Percentiles rank a stretch among this genome's conserved stretches.
These are phyloP conservation scores for Spilosoma lubricipeda DNA, from an alignment of 2,888 invertebrate genomes.

Conservation along the genomic window DNA sequence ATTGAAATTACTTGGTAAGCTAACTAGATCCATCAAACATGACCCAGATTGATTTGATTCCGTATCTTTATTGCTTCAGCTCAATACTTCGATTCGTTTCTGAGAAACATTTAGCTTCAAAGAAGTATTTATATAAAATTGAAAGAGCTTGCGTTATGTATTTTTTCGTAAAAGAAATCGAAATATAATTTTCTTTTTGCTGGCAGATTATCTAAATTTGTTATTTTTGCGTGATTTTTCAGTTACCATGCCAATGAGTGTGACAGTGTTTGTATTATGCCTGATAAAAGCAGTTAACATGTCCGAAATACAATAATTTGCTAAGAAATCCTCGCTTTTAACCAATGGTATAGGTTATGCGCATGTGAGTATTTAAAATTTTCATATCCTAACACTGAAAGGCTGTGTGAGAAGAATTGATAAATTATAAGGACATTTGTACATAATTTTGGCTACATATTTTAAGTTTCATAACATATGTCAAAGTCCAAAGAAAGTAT, in stretches of 20 bases:
- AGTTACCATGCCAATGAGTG: background rate
- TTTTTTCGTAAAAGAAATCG: background rate
- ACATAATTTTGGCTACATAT: too few species aligned
- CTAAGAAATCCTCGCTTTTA: too few species aligned
- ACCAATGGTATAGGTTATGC: too few species aligned
- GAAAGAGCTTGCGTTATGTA: background rate
- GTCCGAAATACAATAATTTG: background rate
- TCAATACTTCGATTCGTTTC: constrained; percentile 26
- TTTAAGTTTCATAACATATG: too few species aligned
- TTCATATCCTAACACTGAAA: background rate
- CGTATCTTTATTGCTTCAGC: constrained; percentile 27
- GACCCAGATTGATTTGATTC: constrained; percentile 25
- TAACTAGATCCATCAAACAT: constrained; percentile 25
- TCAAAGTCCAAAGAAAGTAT: too few species aligned
- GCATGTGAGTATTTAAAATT: background rate
- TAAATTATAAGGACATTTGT: too few species aligned
- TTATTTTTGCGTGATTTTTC: background rate
- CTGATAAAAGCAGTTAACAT: background rate
- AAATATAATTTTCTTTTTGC: background rate
- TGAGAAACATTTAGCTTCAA: constrained; percentile 18
- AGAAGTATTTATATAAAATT: background rate
- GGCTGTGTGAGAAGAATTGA: background rate
- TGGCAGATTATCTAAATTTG: background rate
- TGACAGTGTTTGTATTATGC: background rate
- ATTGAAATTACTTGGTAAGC: constrained; percentile 16